phyloP scores from a whole-genome alignment of 2,888 invertebrate species.

The Pelosia muscerda region DNA sequence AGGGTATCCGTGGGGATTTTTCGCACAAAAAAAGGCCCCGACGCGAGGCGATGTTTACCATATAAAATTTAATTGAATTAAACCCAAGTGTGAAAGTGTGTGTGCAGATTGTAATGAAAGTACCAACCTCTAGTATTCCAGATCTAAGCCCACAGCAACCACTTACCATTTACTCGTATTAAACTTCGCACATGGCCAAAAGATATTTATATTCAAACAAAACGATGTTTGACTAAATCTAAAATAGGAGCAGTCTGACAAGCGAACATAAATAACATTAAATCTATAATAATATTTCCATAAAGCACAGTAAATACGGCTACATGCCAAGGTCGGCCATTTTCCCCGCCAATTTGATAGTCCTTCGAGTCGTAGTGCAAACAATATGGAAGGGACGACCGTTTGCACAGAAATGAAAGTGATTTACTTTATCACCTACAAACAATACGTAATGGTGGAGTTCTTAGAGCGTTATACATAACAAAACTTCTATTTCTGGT shows the following conservation, averaged over 20 bases:
- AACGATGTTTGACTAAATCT: background rate
- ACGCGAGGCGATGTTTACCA: too few relatives aligned
- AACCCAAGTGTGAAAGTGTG: too few relatives aligned
- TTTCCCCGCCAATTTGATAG: constrained; percentile 26
- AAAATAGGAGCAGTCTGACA: background rate
- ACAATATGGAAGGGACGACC: constrained; percentile 21
- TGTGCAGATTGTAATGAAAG: too few relatives aligned
- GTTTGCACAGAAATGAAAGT: constrained; percentile 32
- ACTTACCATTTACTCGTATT: background rate
- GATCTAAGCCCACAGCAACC: background rate
- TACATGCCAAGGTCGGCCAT: constrained; percentile 31
- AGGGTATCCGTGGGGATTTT: too few relatives aligned
- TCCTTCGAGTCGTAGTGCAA: constrained; percentile 28
- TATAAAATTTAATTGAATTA: too few relatives aligned
- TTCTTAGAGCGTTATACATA: background rate
- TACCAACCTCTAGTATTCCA: background rate
- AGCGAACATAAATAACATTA: background rate
- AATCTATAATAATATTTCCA: background rate
- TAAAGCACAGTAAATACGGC: constrained; percentile 13
- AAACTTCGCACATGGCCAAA: background rate
- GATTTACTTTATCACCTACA: constrained; percentile 36
- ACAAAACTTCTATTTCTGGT: background rate
- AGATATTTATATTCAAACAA: constrained; percentile 2
- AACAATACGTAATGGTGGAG: constrained; percentile 7
- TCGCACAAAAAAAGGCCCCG: too few relatives aligned